Percentiles rank a stretch among this genome's conserved stretches.
These are phyloP conservation scores for Camelus bactrianus DNA, from an alignment of 2,113 vertebrate genomes.

Conservation along the genomic window DNA sequence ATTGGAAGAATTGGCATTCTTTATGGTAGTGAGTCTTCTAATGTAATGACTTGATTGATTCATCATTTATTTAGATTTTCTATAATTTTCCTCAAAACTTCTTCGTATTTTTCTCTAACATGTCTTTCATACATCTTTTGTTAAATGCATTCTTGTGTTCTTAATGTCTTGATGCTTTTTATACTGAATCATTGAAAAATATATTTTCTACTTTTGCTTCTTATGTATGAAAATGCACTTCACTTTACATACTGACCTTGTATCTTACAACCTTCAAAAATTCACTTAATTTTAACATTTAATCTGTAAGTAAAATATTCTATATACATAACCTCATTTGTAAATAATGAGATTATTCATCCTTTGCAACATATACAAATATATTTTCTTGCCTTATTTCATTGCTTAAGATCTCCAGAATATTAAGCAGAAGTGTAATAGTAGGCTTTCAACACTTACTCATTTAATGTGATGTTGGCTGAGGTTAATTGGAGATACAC, in stretches of 20 bases:
- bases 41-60: neutral
- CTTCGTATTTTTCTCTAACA: neutral
- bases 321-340: neutral
- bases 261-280: neutral
- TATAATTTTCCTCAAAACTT: neutral
- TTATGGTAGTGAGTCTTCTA: neutral
- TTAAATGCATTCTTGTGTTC: neutral
- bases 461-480: neutral
- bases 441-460: neutral
- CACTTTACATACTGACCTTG: neutral
- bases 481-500: neutral
- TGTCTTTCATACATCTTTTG: neutral
- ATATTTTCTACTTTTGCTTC: neutral
- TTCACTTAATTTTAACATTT: neutral
- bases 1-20: neutral
- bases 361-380: neutral
- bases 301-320: neutral
- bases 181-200: neutral
- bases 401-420: neutral
- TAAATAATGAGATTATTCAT: neutral
- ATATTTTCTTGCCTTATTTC: neutral
- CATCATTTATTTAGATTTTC: neutral
- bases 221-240: neutral
- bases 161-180: neutral
- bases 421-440: neutral